Evolutionary conservation across 53 echinoderm and acorn worm species (phyloP), one percentile per base, ranked within the genome.

Genomic region (Paelopatides confundens): DNA sequence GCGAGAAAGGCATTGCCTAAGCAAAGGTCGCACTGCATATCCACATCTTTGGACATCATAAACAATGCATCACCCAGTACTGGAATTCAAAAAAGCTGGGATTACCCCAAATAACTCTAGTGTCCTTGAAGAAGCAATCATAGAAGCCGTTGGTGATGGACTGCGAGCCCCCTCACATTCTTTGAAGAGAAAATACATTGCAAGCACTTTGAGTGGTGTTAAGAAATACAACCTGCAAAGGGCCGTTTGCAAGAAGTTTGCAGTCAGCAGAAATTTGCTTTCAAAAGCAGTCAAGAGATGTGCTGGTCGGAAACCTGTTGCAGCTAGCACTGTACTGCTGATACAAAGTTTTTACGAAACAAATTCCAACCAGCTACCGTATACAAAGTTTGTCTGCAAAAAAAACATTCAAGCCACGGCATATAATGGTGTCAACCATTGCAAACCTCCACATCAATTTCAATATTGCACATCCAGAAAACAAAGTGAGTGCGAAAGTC

Each of bases 151-250:
- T 5, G 10, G 6, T 7, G 40, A 40, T 7, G 40, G 40, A 5
- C 10, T 40, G 40, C 5, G 10, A 10, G 5, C 40, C 6, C 40
- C 40, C 5, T 26, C 37, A 21, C 71, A 70, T 36, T 32, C 71
- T n/a, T 17, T 29, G 30, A 49, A 24, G 31, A 77, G 77, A 31
- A 77, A 77, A 43, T 28, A 31, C 21, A 62, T 76, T 66, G 43
- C 85, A 66, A 21, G 51, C 35, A 52, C 86, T 38, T 43, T 90
- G 35, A 35, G 49, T 37, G 7, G 63, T 63, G 33, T 86, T 33
- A 90, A 90, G 66, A 86, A 77, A 31, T 13, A 34, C 23, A 34
- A 52, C 18, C 76, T 86, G 79, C 90, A 85, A 63, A 85, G 66
- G 66, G 34, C 66, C 5, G 66, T 29, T 12, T 24, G 28, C 31